Evolutionary conservation across 2,113 vertebrate species (phyloP).

Genomic region (Bambusicola thoracicus): DNA sequence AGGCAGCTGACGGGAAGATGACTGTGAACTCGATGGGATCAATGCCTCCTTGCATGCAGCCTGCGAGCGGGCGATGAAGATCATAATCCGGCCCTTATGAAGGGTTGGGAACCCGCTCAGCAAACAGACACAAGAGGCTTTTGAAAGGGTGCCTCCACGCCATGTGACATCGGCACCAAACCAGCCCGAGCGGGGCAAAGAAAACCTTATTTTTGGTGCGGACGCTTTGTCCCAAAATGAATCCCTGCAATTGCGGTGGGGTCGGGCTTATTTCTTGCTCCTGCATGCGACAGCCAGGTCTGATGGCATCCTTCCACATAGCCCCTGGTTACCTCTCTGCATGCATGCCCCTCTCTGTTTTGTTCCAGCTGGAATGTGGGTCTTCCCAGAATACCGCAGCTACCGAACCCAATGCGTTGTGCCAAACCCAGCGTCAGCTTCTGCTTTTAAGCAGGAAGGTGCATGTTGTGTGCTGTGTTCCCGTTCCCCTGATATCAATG

Average conservation of each 20-base stretch:
- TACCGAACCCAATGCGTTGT: background rate
- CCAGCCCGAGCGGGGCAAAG: background rate
- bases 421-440: background rate
- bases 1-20: constrained; percentile 61
- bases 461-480: background rate
- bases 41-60: constrained; percentile 23
- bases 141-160: background rate
- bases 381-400: background rate
- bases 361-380: background rate
- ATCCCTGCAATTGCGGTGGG: background rate
- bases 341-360: background rate
- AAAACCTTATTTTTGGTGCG: background rate
- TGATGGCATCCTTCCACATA: background rate
- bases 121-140: constrained; percentile 13
- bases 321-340: background rate
- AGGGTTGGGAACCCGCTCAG: background rate
- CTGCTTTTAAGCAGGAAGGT: background rate
- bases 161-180: constrained; percentile 27
- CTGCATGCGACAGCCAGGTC: background rate
- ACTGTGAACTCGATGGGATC: constrained; percentile 42
- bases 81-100: constrained; percentile 49
- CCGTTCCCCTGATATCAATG: background rate
- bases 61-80: constrained; percentile 35
- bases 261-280: background rate
- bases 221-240: background rate